A percentile compares a stretch with the other conserved stretches of the same genome.
Conservation (phyloP, 1,140 invertebrate species). For the Diabrotica undecimpunctata region DNA sequence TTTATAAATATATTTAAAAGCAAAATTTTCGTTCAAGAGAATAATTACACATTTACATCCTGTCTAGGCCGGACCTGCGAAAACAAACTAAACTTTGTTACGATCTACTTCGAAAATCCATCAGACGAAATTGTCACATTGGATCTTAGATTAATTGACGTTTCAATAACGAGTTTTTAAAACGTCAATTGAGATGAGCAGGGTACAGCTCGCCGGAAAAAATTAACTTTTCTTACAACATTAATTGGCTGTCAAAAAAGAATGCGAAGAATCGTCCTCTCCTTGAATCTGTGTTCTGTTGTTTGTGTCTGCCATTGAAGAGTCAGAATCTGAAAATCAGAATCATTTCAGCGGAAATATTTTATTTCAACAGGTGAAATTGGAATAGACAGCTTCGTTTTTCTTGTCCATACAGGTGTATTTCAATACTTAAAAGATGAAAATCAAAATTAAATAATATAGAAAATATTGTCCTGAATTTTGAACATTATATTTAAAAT, state of each 20-base stretch:
- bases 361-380: background rate
- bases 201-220: conserved; percentile 19
- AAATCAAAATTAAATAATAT: too few relatives aligned
- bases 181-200: conserved; percentile 31
- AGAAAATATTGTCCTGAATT: too few relatives aligned
- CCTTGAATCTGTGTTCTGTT: background rate
- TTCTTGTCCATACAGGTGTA: background rate
- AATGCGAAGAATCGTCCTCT: conserved; percentile 14
- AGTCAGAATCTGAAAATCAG: background rate
- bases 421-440: too few relatives aligned
- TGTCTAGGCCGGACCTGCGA: background rate
- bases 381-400: background rate
- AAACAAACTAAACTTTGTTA: background rate
- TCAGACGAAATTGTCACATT: conserved; percentile 32
- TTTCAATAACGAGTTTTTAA: conserved; percentile 35
- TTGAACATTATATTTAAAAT: too few relatives aligned
- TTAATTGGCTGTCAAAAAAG: conserved; percentile 32
- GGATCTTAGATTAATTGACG: conserved; percentile 34
- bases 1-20: too few relatives aligned
- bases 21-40: too few relatives aligned
- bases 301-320: conserved; percentile 1
- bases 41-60: too few relatives aligned
- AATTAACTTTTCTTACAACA: conserved; percentile 29
- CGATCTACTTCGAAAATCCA: conserved; percentile 22
- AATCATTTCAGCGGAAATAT: conserved; percentile 2